These are phyloP conservation scores for Dallia pectoralis DNA, from an alignment of 2,797 vertebrate species.

Conservation along the genomic window DNA sequence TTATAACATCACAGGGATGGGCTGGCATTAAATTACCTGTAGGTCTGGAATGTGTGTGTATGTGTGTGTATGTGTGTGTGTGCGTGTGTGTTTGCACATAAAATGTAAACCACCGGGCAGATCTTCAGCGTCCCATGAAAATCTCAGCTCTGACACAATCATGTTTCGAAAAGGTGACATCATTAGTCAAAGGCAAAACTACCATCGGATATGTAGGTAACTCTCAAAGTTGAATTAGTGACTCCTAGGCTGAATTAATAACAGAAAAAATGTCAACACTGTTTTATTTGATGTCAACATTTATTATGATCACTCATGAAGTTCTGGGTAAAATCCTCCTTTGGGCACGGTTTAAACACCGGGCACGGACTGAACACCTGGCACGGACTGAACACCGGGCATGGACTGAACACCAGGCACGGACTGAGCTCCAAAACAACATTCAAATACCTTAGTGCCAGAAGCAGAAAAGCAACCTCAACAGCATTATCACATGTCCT, in stretches of 20 bases:
- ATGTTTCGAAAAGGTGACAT: not conserved
- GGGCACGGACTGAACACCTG: too few species aligned
- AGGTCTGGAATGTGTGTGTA: not conserved
- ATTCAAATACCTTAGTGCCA: too few species aligned
- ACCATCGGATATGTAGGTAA: not conserved
- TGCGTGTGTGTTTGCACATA: not conserved
- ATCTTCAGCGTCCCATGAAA: not conserved
- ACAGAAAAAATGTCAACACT: not conserved
- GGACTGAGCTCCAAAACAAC: too few species aligned
- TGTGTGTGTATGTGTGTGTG: not conserved
- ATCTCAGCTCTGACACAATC: not conserved
- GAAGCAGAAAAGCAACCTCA: too few species aligned
- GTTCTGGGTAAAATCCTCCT: too few species aligned
- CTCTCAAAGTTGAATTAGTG: not conserved
- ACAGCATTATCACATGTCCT: too few species aligned
- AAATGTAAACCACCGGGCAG: conserved; percentile 7
- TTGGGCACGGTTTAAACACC: too few species aligned
- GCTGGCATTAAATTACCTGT: not conserved
- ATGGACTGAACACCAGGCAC: too few species aligned
- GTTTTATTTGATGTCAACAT: not conserved
- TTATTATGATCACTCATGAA: too few species aligned
- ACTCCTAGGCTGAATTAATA: not conserved
- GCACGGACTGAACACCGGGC: too few species aligned
- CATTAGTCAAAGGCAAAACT: conserved; percentile 4
- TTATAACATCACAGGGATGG: not conserved